Conservation (phyloP, 2,113 vertebrate species). For the Clarias magur region DNA sequence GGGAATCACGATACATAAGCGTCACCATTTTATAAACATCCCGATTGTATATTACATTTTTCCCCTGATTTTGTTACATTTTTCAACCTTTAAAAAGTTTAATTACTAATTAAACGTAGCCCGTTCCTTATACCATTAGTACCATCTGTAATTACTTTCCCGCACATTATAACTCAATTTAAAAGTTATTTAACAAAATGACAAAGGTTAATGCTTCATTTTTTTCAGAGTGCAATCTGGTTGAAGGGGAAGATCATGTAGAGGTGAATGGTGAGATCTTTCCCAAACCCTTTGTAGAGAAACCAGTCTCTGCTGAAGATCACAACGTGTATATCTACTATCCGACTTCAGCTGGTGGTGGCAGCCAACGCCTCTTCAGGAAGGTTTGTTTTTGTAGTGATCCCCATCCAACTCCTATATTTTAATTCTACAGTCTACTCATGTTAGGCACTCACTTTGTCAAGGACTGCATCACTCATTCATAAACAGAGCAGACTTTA, state of each 20-base stretch:
- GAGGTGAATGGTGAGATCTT: conserved; percentile 96
- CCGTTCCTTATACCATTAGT: too few species aligned
- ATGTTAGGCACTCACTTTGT: not conserved
- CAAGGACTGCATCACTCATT: not conserved
- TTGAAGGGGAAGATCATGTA: conserved; percentile 96
- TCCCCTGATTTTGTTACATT: not conserved
- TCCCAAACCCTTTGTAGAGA: conserved; percentile 98
- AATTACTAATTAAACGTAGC: too few species aligned
- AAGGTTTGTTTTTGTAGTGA: conserved; percentile 76
- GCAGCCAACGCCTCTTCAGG: conserved; percentile 96
- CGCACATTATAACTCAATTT: not conserved
- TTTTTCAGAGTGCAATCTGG: conserved; percentile 86
- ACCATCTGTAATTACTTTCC: not conserved
- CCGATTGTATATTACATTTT: not conserved
- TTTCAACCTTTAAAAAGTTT: too few species aligned
- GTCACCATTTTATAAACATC: too few species aligned
- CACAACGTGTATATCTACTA: conserved; percentile 99
- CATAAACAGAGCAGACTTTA: not conserved
- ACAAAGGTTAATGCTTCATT: not conserved
- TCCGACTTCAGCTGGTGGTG: conserved; percentile 93
- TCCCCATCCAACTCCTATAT: not conserved
- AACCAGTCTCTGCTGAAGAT: conserved; percentile 96
- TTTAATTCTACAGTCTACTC: not conserved
- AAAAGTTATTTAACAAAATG: not conserved
- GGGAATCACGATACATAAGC: too few species aligned